Percentiles rank a stretch among this genome's conserved stretches.
Evolutionary conservation across 2,113 vertebrate genomes (phyloP).

Genomic region (Lophura nycthemera): DNA sequence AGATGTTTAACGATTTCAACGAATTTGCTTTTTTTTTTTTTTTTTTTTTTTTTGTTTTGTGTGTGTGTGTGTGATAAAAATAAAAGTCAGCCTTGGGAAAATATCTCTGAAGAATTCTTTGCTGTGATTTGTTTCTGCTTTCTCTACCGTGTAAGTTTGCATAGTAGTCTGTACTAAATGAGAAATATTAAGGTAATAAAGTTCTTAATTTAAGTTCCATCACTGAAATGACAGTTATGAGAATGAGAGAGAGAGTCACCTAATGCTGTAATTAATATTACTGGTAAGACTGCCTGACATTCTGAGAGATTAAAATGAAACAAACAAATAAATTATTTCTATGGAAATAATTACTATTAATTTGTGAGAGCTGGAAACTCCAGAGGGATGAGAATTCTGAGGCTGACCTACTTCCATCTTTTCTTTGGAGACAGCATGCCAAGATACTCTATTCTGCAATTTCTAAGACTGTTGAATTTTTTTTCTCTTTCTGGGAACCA

Average conservation of each 20-base stretch:
- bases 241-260: background rate
- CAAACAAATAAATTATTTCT: slow-evolving; percentile 1
- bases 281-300: background rate
- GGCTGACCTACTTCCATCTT: background rate
- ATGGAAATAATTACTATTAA: background rate
- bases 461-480: background rate
- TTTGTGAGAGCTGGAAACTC: background rate
- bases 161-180: background rate
- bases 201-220: background rate
- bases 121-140: background rate
- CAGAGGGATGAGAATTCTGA: background rate
- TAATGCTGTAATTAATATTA: background rate
- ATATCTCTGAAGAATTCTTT: background rate
- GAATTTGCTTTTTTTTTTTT: background rate
- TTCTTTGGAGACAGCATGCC: background rate
- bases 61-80: too few relatives aligned
- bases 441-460: background rate
- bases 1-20: background rate
- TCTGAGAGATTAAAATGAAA: background rate
- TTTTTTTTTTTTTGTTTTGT: too few relatives aligned
- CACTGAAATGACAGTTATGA: background rate
- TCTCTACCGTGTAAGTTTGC: background rate
- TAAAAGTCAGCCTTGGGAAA: background rate
- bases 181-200: slow-evolving; percentile 34
- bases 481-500: background rate